A percentile compares a stretch with the other conserved stretches of the same genome.
Conservation (phyloP, 2,797 vertebrate genomes). For the Australoheros facetus region DNA sequence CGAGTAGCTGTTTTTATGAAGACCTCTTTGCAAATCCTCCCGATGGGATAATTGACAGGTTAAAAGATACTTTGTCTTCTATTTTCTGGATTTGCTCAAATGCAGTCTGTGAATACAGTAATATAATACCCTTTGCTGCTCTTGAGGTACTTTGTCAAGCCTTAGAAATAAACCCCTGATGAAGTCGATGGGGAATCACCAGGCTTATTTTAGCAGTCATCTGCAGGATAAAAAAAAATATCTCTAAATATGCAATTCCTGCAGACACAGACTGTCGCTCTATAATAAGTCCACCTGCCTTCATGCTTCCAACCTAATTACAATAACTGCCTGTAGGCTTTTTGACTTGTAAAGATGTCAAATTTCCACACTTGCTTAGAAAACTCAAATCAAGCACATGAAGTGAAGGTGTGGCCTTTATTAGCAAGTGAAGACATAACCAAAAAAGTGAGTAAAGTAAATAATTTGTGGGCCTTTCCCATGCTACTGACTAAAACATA, state of each 20-base stretch:
- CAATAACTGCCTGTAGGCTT: background rate
- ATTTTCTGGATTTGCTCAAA: background rate
- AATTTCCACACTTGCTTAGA: background rate
- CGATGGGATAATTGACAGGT: background rate
- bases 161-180: background rate
- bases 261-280: background rate
- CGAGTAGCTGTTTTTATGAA: background rate
- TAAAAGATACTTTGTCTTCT: background rate
- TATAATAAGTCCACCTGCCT: background rate
- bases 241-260: background rate
- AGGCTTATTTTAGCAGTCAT: constrained; percentile 4
- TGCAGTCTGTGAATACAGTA: background rate
- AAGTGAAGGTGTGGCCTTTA: background rate
- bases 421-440: background rate
- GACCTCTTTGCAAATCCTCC: background rate
- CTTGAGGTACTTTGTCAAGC: background rate
- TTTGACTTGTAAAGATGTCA: background rate
- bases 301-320: background rate
- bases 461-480: background rate
- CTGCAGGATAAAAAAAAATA: background rate
- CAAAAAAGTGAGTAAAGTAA: background rate
- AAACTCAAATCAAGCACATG: background rate
- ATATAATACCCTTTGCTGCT: background rate
- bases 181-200: background rate
- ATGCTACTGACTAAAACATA: background rate